phyloP scores from a whole-genome alignment of 2,797 vertebrate species.

The Ptychobarbus kaznakovi region DNA sequence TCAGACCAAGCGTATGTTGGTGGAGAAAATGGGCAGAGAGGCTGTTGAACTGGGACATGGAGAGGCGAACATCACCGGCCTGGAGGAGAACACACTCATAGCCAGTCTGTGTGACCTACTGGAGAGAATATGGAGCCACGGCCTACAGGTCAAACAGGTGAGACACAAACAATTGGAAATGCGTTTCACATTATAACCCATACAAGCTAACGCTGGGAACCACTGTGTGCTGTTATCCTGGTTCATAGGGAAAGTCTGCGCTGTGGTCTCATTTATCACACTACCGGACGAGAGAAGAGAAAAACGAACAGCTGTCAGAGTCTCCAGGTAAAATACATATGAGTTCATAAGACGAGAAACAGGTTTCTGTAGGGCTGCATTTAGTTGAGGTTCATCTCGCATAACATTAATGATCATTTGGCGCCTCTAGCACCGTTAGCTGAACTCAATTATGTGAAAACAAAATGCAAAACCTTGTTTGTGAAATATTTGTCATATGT shows the following conservation, averaged over 20 bases:
- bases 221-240: conserved; percentile 13
- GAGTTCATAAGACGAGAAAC: neutral
- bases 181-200: neutral
- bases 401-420: neutral
- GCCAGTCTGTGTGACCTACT: conserved; percentile 95
- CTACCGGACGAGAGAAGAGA: conserved; percentile 90
- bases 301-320: conserved; percentile 81
- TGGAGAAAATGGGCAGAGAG: conserved; percentile 97
- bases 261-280: conserved; percentile 97
- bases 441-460: neutral
- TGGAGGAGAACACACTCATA: conserved; percentile 96
- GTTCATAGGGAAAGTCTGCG: conserved; percentile 90
- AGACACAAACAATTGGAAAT: neutral
- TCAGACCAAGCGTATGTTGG: conserved; percentile 96
- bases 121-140: conserved; percentile 98
- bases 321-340: conserved; percentile 82
- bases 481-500: neutral
- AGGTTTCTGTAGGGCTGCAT: neutral
- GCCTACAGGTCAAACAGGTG: conserved; percentile 96
- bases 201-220: neutral
- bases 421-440: neutral
- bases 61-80: conserved; percentile 92
- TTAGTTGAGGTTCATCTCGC: neutral
- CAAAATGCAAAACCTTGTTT: neutral
- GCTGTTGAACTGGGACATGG: conserved; percentile 92